Conservation (phyloP, 2,797 vertebrate species). For the Poecilia wingei region DNA sequence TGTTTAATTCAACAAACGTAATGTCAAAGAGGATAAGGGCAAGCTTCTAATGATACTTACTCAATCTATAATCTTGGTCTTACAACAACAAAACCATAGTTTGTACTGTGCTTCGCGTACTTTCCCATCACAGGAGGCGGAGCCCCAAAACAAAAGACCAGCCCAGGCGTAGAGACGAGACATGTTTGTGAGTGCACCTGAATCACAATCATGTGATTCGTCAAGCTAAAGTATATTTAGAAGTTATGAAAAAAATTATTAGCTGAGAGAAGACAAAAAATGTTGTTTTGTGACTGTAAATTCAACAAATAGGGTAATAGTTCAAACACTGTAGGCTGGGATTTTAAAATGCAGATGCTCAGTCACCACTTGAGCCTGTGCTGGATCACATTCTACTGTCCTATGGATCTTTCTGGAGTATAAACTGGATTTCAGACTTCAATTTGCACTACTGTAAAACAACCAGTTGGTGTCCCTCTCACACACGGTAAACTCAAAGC, state of each 20-base stretch:
- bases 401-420: neutral
- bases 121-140: slow-evolving; percentile 18
- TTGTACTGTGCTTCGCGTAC: slow-evolving; percentile 41
- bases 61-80: slow-evolving; percentile 47
- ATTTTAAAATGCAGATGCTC: neutral
- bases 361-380: neutral
- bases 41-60: slow-evolving; percentile 34
- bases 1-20: neutral
- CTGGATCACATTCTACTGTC: neutral
- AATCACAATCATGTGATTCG: neutral
- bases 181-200: neutral
- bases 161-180: slow-evolving; percentile 37
- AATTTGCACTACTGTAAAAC: slow-evolving; percentile 23
- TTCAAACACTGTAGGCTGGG: neutral
- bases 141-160: slow-evolving; percentile 57
- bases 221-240: neutral
- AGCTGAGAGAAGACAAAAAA: neutral
- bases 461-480: slow-evolving; percentile 49
- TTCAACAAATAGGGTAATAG: neutral
- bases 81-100: slow-evolving; percentile 42
- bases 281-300: neutral
- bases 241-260: too few species aligned
- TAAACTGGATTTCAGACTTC: neutral
- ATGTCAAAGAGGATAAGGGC: neutral
- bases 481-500: neutral